These are phyloP conservation scores for Hoplostethus mediterraneus DNA, from an alignment of 2,797 vertebrate species.

Conservation along the genomic window DNA sequence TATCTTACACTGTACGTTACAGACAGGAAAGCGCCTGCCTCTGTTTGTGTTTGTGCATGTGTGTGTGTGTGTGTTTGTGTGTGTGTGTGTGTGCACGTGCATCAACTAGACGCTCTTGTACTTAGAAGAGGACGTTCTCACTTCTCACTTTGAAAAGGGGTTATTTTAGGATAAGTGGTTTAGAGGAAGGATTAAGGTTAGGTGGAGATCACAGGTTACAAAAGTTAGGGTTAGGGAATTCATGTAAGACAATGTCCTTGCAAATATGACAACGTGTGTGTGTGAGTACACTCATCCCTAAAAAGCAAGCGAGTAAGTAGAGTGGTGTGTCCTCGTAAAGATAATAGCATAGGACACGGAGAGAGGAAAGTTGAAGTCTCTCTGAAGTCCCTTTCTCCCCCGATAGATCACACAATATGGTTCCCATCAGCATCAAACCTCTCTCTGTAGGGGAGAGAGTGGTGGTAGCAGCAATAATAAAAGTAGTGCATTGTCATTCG, in stretches of 20 bases:
- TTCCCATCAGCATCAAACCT: slow-evolving; percentile 70
- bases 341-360: slow-evolving; percentile 30
- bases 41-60: neutral
- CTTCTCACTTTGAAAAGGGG: neutral
- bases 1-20: neutral
- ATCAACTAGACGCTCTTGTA: too few species aligned
- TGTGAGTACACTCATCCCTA: neutral
- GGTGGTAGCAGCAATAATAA: slow-evolving; percentile 45
- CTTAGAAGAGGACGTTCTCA: neutral
- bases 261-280: neutral
- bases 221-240: neutral
- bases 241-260: neutral
- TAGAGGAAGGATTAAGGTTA: neutral
- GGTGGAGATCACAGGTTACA: neutral
- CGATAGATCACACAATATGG: slow-evolving; percentile 71
- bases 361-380: slow-evolving; percentile 33
- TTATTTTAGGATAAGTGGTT: neutral
- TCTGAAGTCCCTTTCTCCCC: slow-evolving; percentile 62
- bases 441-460: slow-evolving; percentile 54
- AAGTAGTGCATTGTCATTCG: slow-evolving; percentile 43
- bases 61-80: neutral
- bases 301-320: neutral
- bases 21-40: neutral
- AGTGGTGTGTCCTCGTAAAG: neutral
- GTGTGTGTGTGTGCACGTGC: neutral